These are phyloP conservation scores for Champsocephalus gunnari DNA, from an alignment of 2,797 vertebrate species.

Conservation along the genomic window DNA sequence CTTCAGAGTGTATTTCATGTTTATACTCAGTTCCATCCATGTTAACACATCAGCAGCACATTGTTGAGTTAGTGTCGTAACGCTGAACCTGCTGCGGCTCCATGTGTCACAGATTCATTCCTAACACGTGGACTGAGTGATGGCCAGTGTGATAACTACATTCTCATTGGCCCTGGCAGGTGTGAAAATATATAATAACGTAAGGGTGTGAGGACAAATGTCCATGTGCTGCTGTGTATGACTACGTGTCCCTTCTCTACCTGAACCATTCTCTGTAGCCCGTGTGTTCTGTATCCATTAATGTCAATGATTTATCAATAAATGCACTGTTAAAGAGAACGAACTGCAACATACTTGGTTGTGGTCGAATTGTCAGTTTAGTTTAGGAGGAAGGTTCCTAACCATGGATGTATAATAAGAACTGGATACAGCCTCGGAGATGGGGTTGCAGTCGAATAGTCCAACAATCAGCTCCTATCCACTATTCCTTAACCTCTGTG, in stretches of 20 bases:
- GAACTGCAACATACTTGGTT: background rate
- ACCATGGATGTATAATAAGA: no score
- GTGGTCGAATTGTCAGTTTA: no score
- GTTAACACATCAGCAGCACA: background rate
- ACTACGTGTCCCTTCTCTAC: background rate
- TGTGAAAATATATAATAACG: background rate
- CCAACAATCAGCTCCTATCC: no score
- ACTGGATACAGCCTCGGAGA: no score
- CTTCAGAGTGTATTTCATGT: background rate
- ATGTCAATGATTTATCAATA: constrained; percentile 60
- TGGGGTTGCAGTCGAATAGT: no score
- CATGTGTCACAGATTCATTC: no score
- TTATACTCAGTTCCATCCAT: background rate
- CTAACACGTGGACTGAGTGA: no score
- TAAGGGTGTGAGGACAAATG: background rate
- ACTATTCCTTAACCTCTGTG: no score
- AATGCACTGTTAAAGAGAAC: constrained; percentile 53
- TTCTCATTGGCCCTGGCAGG: no score
- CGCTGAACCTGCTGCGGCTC: background rate
- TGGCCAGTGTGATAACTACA: no score
- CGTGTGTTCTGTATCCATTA: constrained; percentile 39
- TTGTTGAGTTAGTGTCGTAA: background rate
- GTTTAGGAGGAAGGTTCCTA: no score
- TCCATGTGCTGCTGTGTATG: background rate
- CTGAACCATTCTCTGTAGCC: constrained; percentile 36